Evolutionary conservation across 2,888 invertebrate genomes (phyloP).

Genomic region (Agonopterix heracliana): DNA sequence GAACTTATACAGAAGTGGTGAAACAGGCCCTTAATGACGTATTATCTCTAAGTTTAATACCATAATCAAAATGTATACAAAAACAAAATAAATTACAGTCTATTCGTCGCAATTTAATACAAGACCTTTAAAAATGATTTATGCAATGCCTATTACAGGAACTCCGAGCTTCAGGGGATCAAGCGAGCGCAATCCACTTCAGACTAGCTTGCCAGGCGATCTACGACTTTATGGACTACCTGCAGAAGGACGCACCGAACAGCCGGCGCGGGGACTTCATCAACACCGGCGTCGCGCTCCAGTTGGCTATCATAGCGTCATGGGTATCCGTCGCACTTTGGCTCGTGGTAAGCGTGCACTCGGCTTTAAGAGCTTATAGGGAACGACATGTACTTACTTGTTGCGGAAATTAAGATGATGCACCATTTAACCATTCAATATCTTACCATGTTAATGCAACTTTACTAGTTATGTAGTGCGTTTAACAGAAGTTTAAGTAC

Average conservation of each 20-base stretch:
- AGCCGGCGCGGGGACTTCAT: constrained; percentile 81
- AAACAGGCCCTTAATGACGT: too few relatives aligned
- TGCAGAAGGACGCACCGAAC: constrained; percentile 81
- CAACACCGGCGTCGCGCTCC: constrained; percentile 82
- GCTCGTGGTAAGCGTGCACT: constrained; percentile 66
- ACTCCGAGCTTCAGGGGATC: constrained; percentile 72
- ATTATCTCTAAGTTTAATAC: too few relatives aligned
- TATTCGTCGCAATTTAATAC: too few relatives aligned
- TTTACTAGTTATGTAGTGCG: too few relatives aligned
- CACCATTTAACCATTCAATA: neutral
- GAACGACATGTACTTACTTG: constrained; percentile 62
- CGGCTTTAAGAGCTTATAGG: constrained; percentile 71
- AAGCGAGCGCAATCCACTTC: constrained; percentile 77
- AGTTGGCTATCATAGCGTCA: constrained; percentile 78
- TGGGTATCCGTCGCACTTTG: constrained; percentile 79
- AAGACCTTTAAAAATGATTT: too few relatives aligned
- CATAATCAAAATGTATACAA: too few relatives aligned
- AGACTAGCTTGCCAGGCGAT: constrained; percentile 84
- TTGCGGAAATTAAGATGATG: constrained; percentile 50
- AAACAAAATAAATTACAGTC: too few relatives aligned
- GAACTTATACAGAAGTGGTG: too few relatives aligned
- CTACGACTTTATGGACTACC: constrained; percentile 89
- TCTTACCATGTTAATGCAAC: neutral
- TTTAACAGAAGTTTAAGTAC: too few relatives aligned
- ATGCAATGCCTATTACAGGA: constrained; percentile 34